These are phyloP conservation scores for Monoplex corrugatus DNA, from an alignment of 2,888 invertebrate species.

Conservation along the genomic window DNA sequence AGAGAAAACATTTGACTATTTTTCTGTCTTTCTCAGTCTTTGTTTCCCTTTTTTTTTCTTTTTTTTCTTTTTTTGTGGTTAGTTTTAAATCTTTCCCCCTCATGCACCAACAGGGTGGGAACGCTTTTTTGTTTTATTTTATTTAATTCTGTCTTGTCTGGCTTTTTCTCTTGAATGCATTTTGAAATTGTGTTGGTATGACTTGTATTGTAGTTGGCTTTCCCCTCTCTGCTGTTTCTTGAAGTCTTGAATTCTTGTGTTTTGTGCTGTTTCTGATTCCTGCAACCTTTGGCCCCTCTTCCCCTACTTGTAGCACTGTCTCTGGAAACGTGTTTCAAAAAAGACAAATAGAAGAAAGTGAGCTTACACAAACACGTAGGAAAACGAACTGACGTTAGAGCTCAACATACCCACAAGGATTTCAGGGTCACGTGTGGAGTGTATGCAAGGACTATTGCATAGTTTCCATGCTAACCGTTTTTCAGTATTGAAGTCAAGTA, in stretches of 20 bases:
- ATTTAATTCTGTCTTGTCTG: not conserved
- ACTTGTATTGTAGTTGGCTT: not conserved
- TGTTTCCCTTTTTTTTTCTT: not conserved
- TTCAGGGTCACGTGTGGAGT: not conserved
- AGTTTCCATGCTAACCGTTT: not conserved
- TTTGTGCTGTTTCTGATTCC: not conserved
- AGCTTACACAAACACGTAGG: not conserved
- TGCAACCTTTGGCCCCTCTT: not conserved
- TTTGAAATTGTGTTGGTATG: slow-evolving; percentile 18
- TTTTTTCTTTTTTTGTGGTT: not conserved
- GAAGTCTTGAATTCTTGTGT: not conserved
- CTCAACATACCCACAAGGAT: not conserved
- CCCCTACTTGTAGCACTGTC: not conserved
- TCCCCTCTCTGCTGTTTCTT: not conserved
- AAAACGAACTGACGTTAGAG: not conserved
- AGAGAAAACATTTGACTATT: not conserved
- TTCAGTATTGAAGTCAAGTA: not conserved
- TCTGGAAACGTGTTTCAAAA: too few relatives aligned
- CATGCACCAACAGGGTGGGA: not conserved
- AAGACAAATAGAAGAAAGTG: not conserved
- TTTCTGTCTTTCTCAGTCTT: not conserved
- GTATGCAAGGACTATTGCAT: not conserved
- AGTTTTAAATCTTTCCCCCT: not conserved
- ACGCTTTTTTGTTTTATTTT: not conserved
- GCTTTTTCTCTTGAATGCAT: not conserved